These are phyloP conservation scores for Eupithecia insigniata DNA, from an alignment of 2,888 invertebrate genomes.

Conservation along the genomic window DNA sequence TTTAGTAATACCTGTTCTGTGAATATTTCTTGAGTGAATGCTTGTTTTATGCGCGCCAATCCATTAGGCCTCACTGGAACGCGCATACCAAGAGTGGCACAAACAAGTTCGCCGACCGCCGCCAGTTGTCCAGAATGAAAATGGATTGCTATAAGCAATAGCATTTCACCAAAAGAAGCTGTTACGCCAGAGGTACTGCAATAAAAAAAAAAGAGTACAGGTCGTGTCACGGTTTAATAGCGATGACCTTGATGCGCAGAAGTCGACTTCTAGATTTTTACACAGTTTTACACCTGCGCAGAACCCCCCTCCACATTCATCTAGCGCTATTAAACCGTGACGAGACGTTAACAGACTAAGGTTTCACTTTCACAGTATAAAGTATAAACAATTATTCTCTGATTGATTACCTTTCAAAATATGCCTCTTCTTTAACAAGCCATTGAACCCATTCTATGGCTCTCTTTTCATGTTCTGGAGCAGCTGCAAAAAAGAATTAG, in stretches of 20 bases:
- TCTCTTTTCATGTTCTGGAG: slow-evolving; percentile 91
- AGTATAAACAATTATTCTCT: neutral
- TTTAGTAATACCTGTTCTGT: slow-evolving; percentile 90
- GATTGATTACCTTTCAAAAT: slow-evolving; percentile 88
- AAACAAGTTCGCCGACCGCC: slow-evolving; percentile 96
- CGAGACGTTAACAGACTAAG: too few species aligned
- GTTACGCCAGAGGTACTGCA: slow-evolving; percentile 90
- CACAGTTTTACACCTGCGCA: too few species aligned
- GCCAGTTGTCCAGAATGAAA: slow-evolving; percentile 97
- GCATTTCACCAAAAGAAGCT: slow-evolving; percentile 97
- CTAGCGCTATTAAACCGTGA: too few species aligned
- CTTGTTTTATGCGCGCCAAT: slow-evolving; percentile 94
- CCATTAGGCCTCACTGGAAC: slow-evolving; percentile 94
- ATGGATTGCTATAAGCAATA: slow-evolving; percentile 97
- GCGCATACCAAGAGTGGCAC: slow-evolving; percentile 97
- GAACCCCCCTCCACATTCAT: too few species aligned
- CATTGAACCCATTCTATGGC: slow-evolving; percentile 97
- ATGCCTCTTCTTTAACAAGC: slow-evolving; percentile 95
- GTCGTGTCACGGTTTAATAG: too few species aligned
- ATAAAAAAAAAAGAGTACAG: slow-evolving; percentile 27
- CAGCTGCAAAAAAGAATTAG: slow-evolving; percentile 66
- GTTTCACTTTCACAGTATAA: neutral
- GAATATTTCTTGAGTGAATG: slow-evolving; percentile 98
- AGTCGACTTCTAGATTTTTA: too few species aligned
- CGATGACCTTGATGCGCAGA: too few species aligned